A percentile compares a stretch with the other conserved stretches of the same genome.
phyloP scores from a whole-genome alignment of 2,888 invertebrate genomes.

The Aleiodes testaceus region DNA sequence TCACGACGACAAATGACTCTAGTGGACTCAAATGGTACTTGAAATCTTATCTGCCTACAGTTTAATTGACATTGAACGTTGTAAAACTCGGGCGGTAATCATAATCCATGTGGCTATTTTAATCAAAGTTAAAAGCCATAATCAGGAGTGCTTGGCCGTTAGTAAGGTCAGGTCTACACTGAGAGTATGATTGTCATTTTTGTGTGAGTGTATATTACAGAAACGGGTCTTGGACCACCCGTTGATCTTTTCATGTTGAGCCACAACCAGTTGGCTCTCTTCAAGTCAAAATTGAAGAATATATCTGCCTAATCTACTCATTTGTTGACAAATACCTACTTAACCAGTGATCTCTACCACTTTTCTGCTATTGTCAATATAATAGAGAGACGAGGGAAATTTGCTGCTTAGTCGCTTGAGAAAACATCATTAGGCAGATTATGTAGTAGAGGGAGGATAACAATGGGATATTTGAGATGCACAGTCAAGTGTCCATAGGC shows the following conservation, averaged over 20 bases:
- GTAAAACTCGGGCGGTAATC: constrained; percentile 3
- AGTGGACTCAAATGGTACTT: constrained; percentile 10
- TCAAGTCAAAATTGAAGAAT: constrained; percentile 3
- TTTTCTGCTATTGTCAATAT: constrained; percentile 18
- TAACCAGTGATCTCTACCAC: constrained; percentile 6
- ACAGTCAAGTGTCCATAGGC: constrained; percentile 1
- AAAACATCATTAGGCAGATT: constrained; percentile 21
- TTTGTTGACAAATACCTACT: constrained; percentile 6
- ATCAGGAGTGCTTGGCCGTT: constrained; percentile 7
- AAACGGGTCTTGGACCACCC: constrained; percentile 6
- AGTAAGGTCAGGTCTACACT: neutral
- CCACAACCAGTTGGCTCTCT: constrained; percentile 8
- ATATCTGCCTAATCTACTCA: neutral
- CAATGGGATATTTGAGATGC: constrained; percentile 21
- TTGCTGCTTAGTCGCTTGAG: constrained; percentile 8
- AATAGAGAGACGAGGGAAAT: neutral
- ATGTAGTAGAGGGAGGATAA: neutral
- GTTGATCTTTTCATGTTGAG: neutral
- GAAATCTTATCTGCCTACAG: constrained; percentile 31
- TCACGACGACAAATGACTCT: constrained; percentile 31
- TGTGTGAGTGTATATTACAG: neutral
- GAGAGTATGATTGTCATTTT: neutral
- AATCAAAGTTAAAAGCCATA: constrained; percentile 24
- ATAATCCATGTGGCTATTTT: neutral
- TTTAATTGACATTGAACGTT: constrained; percentile 30